Evolutionary conservation across 2,797 vertebrate genomes (phyloP).

Genomic region (Arctocebus calabarensis): DNA sequence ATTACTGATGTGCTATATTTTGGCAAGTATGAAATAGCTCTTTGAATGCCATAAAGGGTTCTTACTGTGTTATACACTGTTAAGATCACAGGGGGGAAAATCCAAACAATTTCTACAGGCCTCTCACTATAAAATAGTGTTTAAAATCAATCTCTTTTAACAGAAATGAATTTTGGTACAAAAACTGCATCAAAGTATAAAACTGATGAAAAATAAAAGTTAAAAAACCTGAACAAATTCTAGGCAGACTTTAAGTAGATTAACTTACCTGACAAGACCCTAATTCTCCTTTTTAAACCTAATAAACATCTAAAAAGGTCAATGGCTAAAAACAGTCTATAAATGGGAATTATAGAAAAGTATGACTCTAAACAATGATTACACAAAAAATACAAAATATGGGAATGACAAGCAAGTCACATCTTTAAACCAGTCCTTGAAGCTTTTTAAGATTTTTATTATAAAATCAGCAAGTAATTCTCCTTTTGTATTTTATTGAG

Average conservation of each 20-base stretch:
- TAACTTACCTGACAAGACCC: conserved; percentile 32
- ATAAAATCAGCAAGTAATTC: conserved; percentile 46
- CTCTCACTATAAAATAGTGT: conserved; percentile 56
- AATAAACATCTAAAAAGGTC: conserved; percentile 42
- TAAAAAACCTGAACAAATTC: conserved; percentile 39
- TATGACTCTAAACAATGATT: conserved; percentile 9
- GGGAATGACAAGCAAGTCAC: conserved; percentile 4
- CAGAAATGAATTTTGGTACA: conserved; percentile 46
- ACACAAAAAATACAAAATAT: conserved; percentile 32
- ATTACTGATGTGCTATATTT: conserved; percentile 21
- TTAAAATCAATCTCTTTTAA: conserved; percentile 44
- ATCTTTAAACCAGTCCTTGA: conserved; percentile 55
- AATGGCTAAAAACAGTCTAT: conserved; percentile 37
- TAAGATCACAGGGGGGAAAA: conserved; percentile 12
- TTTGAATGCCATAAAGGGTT: background rate
- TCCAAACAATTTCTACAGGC: conserved; percentile 10
- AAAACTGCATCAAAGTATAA: conserved; percentile 16
- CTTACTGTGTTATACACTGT: background rate
- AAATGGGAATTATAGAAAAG: conserved; percentile 47
- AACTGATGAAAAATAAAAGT: conserved; percentile 17
- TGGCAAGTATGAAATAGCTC: background rate
- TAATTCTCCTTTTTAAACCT: conserved; percentile 36
- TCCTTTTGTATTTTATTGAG: conserved; percentile 5
- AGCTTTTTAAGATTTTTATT: conserved; percentile 50
- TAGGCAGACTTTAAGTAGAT: conserved; percentile 55